Evolutionary conservation across 92 coral and sea anemone species (phyloP).

Genomic region (Pocillopora meandrina): DNA sequence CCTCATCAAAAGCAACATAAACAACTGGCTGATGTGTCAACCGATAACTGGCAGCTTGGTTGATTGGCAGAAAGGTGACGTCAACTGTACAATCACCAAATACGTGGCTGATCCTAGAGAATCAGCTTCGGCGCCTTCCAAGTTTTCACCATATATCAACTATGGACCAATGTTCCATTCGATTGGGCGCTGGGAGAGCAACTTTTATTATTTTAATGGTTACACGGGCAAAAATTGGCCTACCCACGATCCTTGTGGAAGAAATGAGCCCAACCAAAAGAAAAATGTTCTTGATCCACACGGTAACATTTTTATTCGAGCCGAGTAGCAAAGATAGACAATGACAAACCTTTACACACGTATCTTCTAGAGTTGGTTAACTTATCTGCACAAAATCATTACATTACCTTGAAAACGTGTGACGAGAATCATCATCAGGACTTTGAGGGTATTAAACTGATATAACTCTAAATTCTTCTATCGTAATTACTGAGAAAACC

Average conservation of each 20-base stretch:
- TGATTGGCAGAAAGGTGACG: conserved; percentile 49
- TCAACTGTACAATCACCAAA: conserved; percentile 37
- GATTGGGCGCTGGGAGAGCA: neutral
- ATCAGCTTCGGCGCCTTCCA: neutral
- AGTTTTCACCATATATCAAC: neutral
- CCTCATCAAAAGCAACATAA: conserved; percentile 67
- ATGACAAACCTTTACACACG: no score
- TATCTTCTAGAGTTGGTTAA: no score
- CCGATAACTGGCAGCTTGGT: conserved; percentile 58
- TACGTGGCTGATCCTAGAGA: conserved; percentile 35
- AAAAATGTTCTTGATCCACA: conserved; percentile 57
- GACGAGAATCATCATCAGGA: no score
- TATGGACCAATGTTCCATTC: conserved; percentile 14
- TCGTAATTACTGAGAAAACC: no score
- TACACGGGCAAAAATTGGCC: conserved; percentile 60
- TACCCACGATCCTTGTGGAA: conserved; percentile 70
- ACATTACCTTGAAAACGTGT: no score
- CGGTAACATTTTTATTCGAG: conserved; percentile 66
- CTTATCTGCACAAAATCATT: no score
- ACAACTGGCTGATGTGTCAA: conserved; percentile 69
- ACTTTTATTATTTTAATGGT: conserved; percentile 60
- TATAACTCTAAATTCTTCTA: no score
- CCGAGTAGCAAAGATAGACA: neutral
- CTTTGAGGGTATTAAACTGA: no score
- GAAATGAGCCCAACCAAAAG: conserved; percentile 11